Conservation (phyloP, 2,888 invertebrate genomes). For the Heliothis peltigera region DNA sequence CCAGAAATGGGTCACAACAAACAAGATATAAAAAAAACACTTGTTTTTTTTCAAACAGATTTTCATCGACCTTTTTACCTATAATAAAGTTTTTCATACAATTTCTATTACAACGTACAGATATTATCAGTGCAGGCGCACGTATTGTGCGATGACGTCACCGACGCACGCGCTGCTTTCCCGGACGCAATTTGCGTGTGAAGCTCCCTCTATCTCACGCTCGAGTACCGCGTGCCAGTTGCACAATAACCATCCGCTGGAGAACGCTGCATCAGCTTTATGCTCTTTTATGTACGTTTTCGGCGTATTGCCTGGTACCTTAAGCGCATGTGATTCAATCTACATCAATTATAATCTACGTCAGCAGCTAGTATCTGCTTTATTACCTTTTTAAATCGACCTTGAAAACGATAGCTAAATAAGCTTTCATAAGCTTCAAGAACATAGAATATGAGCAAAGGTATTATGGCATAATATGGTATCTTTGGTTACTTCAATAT, state of each 20-base stretch:
- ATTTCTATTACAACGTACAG: constrained; percentile 30
- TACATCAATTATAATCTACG: no score
- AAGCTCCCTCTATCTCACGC: constrained; percentile 50
- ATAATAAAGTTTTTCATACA: constrained; percentile 23
- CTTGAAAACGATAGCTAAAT: no score
- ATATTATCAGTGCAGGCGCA: constrained; percentile 35
- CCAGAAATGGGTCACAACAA: no score
- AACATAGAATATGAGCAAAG: no score
- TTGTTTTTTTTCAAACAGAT: neutral
- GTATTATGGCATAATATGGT: no score
- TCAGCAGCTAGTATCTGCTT: no score
- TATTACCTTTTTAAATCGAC: no score
- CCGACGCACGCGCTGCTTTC: constrained; percentile 46
- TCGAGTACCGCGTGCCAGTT: constrained; percentile 44
- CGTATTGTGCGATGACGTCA: constrained; percentile 33
- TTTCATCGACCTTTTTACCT: neutral
- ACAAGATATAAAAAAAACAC: no score
- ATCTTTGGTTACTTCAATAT: no score
- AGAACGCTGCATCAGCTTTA: constrained; percentile 7
- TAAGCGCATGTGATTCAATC: no score
- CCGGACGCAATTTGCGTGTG: constrained; percentile 50
- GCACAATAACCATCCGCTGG: constrained; percentile 29
- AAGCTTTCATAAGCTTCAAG: no score
- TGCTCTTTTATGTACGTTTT: no score
- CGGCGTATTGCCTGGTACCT: neutral